Base-by-base conservation (phyloP, 2,888 invertebrate species). In the Drepanosiphum platanoidis region DNA sequence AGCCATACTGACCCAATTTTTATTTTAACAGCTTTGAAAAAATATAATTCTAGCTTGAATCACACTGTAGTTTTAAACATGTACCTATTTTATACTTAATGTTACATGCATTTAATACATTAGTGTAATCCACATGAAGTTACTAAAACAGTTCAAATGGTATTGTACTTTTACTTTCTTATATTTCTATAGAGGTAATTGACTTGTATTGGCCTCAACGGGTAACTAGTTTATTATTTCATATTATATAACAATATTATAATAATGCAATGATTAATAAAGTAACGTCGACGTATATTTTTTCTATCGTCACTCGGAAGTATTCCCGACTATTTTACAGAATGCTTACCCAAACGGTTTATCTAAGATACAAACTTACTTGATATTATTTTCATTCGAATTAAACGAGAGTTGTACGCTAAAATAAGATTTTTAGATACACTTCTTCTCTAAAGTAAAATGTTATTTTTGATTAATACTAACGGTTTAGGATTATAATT, bases 161-260 rank as follows among this genome's bases (percentile, higher is more conserved):
- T 61, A 61, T 61, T 27, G 61, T 61, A 61, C 27, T 61, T 61
- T 61, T 61, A 61, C 61, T 61, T 61, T 61, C 61, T 11, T 61
- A 61, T 61, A 61, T n/a, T 61, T 61, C 61, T 27, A 61, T 61
- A 27, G 27, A 61, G 27, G 61, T 11, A 61, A 27, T 61, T 27
- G 9, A 61, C 27, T 61, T 61, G 1, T 61, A 1, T 22, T 27
- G 61, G 8, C 27, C 61, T 61, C 27, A 27, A 27, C 27, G 27
- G 27, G 27, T 52, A 2, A 52, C 18, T 52, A 22, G 22, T 61
- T 61, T 61, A 61, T 27, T 27, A 61, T 61, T 61, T 61, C 61
- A 27, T 61, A 61, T 61, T 27, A 27, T 61, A 52, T 22, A 22
- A 52, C 9, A 13, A 0, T 18, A 22, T 22, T 52, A 52, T 46